A percentile compares a stretch with the other conserved stretches of the same genome.
Evolutionary conservation across 2,888 invertebrate genomes (phyloP).

Genomic region (Taphrorychus bicolor): DNA sequence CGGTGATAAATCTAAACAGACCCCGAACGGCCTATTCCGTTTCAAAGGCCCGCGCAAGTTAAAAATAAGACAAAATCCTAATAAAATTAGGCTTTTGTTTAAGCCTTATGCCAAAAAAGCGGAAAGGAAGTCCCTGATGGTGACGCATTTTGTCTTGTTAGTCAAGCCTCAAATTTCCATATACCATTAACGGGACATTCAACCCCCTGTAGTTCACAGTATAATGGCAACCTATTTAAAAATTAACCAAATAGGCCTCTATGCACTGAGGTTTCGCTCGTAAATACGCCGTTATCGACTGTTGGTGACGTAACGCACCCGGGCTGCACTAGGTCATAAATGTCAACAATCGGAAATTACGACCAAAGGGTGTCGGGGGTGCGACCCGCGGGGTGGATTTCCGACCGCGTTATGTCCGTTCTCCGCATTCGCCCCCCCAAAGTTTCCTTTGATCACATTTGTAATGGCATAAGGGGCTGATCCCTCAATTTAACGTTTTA

Average conservation of each 20-base stretch:
- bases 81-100: constrained; percentile 32
- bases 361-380: constrained; percentile 45
- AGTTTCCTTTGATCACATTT: constrained; percentile 13
- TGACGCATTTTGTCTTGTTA: not conserved
- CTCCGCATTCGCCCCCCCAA: constrained; percentile 16
- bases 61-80: constrained; percentile 24
- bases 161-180: not conserved
- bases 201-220: not conserved
- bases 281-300: too few relatives aligned
- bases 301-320: constrained; percentile 9
- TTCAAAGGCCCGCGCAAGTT: constrained; percentile 29
- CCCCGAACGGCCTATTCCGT: constrained; percentile 34
- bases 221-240: not conserved
- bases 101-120: constrained; percentile 8
- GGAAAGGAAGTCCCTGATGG: not conserved
- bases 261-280: not conserved
- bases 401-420: constrained; percentile 45
- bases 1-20: constrained; percentile 35
- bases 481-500: constrained; percentile 23
- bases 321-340: constrained; percentile 47
- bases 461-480: constrained; percentile 1
- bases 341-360: constrained; percentile 53
- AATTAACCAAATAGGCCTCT: not conserved
- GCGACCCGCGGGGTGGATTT: constrained; percentile 39
- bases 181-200: not conserved